A percentile compares a stretch with the other conserved stretches of the same genome.
phyloP scores from a whole-genome alignment of 2,113 vertebrate species.

The Nycticryphes semicollaris region DNA sequence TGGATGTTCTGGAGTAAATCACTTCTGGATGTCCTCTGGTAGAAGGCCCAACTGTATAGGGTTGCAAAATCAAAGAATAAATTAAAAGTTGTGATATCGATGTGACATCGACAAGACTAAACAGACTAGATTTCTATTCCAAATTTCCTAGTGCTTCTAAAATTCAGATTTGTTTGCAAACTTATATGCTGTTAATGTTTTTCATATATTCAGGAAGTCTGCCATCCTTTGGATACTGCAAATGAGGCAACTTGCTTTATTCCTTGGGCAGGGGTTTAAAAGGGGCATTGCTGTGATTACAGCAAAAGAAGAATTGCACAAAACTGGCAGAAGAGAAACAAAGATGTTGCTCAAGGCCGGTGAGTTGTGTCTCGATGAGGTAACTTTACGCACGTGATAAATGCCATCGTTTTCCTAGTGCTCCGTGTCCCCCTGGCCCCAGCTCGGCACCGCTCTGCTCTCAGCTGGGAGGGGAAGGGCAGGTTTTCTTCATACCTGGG shows the following conservation, averaged over 20 bases:
- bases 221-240: too few relatives aligned
- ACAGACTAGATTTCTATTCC: background rate
- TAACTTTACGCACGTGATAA: rapidly evolving
- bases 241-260: too few relatives aligned
- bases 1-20: background rate
- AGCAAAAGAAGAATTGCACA: too few relatives aligned
- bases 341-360: rapidly evolving
- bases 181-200: too few relatives aligned
- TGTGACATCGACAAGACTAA: rapidly evolving
- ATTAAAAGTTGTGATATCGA: too few relatives aligned
- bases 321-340: background rate
- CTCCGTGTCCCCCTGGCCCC: background rate
- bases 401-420: background rate
- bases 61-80: background rate
- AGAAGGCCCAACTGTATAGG: background rate
- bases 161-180: too few relatives aligned
- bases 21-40: background rate
- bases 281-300: too few relatives aligned
- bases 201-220: too few relatives aligned
- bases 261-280: too few relatives aligned
- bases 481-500: background rate
- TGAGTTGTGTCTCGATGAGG: rapidly evolving
- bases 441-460: background rate
- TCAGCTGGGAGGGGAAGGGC: rapidly evolving
- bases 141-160: background rate